Conservation (phyloP, 2,888 invertebrate species). For the Microplitis deprimator region DNA sequence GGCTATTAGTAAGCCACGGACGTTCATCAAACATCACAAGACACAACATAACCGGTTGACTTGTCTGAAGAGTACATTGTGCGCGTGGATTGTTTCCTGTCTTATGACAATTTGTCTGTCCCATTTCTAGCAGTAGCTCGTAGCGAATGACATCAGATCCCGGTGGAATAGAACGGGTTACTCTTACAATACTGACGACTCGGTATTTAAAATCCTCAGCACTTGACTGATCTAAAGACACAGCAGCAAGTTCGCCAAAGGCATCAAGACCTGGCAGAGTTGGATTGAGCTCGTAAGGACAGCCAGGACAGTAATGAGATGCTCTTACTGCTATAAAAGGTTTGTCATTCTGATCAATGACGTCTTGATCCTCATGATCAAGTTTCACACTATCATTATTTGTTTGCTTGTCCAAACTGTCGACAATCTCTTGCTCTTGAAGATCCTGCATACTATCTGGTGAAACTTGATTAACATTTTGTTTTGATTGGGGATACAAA, state of each 20-base stretch:
- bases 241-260: constrained; percentile 60
- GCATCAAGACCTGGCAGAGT: constrained; percentile 61
- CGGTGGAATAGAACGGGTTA: constrained; percentile 63
- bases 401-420: constrained; percentile 57
- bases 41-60: constrained; percentile 59
- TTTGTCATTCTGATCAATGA: constrained; percentile 60
- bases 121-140: constrained; percentile 62
- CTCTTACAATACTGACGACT: constrained; percentile 59
- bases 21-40: constrained; percentile 63
- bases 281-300: constrained; percentile 66
- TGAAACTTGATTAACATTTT: constrained; percentile 48
- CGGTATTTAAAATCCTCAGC: constrained; percentile 63
- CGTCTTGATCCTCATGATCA: constrained; percentile 62
- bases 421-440: constrained; percentile 54
- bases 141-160: constrained; percentile 62
- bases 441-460: constrained; percentile 48
- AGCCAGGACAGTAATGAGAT: constrained; percentile 65
- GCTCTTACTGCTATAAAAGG: constrained; percentile 65
- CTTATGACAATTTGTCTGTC: constrained; percentile 63
- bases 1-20: constrained; percentile 59
- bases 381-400: constrained; percentile 54
- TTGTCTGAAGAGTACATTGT: constrained; percentile 59
- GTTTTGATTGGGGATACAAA: constrained; percentile 54
- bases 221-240: constrained; percentile 61
- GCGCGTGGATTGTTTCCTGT: constrained; percentile 56